Base-by-base conservation (phyloP, 2,113 vertebrate genomes). In the Ptilorrhoa leucosticta region DNA sequence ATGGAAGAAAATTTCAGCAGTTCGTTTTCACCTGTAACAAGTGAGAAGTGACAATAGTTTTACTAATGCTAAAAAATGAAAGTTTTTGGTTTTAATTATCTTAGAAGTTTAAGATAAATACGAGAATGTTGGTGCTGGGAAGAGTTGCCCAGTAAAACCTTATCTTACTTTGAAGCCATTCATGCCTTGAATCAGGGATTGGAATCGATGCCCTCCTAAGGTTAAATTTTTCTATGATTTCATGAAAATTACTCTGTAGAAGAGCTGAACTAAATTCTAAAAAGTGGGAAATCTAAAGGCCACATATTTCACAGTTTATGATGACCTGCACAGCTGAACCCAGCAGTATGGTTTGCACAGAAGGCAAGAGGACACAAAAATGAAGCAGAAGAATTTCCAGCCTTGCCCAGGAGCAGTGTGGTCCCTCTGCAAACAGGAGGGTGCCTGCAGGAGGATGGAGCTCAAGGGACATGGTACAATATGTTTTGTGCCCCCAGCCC, bases 1-100 rank as follows among this genome's bases (percentile, higher is more conserved):
- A 99, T 98, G 66, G 30, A 39, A 10, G 98, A 99, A 94, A 99
- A 99, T 5, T 98, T 98, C 92, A 99, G 98, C 81, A 98, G 72
- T 57, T 99, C 98, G 7, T 98, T 99, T 97, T 99, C 99, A 98
- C 99, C 99, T 99, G 82, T 9, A 82, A 88, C n/a, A 44, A 71
- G 57, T 9, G 53, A 94, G 40, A 93, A 89, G 35, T 0, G 3
- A 66, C 6, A 27, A 4, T 0, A 2, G 16, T 42, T 83, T 42
- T 2, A 28, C 24, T 28, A 11, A 51, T 10, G 47, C 30, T 73
- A 37, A 48, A 69, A 73, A 63, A 8, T 0, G 16, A 45, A 42
- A 5, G 3, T 3, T 24, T 81, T 13, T 42, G 7, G 8, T 75
- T 84, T 48, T 7, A 13, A 15, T 66, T 51, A 20, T 23, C 13